Evolutionary conservation across 1,140 invertebrate species (phyloP).

Genomic region (Drosophila burlai): DNA sequence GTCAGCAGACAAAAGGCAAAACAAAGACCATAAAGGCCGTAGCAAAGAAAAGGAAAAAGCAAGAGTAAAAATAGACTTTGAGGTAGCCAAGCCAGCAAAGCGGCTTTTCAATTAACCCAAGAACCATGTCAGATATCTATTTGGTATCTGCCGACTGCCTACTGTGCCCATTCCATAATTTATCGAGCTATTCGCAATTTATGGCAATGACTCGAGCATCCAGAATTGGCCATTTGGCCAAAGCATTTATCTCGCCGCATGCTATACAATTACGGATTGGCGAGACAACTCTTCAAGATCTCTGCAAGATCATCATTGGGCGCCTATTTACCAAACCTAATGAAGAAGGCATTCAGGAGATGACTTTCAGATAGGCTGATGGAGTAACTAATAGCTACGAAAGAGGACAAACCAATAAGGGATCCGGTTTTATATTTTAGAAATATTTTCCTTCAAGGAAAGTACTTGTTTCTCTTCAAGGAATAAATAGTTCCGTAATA

Average conservation of each 20-base stretch:
- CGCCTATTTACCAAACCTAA: conserved; percentile 6
- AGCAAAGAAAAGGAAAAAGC: conserved; percentile 30
- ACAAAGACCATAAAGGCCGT: conserved; percentile 32
- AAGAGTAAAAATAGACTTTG: conserved; percentile 42
- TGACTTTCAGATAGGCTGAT: conserved; percentile 23
- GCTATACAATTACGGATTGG: conserved; percentile 36
- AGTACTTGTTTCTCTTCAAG: neutral
- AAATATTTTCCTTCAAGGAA: neutral
- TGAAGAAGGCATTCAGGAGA: conserved; percentile 23
- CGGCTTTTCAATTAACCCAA: conserved; percentile 45
- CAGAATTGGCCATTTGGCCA: conserved; percentile 47
- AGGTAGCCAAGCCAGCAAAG: neutral
- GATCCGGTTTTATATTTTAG: neutral
- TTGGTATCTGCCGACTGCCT: conserved; percentile 44
- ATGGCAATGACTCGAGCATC: conserved; percentile 71
- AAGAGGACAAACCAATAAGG: neutral
- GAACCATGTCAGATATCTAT: conserved; percentile 34
- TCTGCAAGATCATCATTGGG: conserved; percentile 25
- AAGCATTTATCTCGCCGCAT: conserved; percentile 54
- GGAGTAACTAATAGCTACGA: neutral
- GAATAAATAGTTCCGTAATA: neutral
- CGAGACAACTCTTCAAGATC: conserved; percentile 14
- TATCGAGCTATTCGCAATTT: conserved; percentile 58
- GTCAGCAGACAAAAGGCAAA: conserved; percentile 26
- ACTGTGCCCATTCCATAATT: conserved; percentile 61